Percentiles rank a stretch among this genome's conserved stretches.
phyloP scores from a whole-genome alignment of 1,140 invertebrate genomes.

The Tetramorium alpestre region DNA sequence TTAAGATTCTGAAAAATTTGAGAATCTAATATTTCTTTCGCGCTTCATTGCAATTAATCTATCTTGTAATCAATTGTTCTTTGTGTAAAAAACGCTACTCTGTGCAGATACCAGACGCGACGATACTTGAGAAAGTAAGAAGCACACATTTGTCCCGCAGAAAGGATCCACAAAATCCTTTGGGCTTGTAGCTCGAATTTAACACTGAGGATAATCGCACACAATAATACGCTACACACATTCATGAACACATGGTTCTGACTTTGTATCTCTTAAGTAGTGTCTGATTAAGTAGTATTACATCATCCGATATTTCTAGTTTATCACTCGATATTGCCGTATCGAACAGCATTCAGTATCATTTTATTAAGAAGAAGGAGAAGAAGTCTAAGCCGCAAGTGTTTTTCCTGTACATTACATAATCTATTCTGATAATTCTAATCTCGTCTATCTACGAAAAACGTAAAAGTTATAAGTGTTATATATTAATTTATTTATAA shows the following conservation, averaged over 20 bases:
- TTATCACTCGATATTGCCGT: too few relatives aligned
- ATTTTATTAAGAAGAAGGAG: too few relatives aligned
- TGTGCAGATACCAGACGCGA: background rate
- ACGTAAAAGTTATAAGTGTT: background rate
- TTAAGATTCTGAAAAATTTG: background rate
- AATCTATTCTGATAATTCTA: background rate
- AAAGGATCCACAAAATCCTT: too few relatives aligned
- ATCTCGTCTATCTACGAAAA: background rate
- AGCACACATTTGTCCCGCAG: background rate
- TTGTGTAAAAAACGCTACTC: background rate
- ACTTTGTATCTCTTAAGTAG: too few relatives aligned
- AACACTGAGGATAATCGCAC: too few relatives aligned
- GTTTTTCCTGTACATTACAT: slow-evolving; percentile 10
- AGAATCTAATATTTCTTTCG: background rate
- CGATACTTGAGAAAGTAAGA: background rate
- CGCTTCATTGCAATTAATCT: background rate
- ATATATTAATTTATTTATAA: background rate
- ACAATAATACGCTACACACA: too few relatives aligned
- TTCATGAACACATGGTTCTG: too few relatives aligned
- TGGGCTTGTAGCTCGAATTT: too few relatives aligned
- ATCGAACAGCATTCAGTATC: too few relatives aligned
- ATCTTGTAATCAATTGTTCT: background rate
- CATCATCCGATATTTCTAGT: too few relatives aligned
- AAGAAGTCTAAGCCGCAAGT: background rate
- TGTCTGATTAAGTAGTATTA: too few relatives aligned